Base-by-base conservation (phyloP, 2,888 invertebrate species). In the Lutraria lutraria region DNA sequence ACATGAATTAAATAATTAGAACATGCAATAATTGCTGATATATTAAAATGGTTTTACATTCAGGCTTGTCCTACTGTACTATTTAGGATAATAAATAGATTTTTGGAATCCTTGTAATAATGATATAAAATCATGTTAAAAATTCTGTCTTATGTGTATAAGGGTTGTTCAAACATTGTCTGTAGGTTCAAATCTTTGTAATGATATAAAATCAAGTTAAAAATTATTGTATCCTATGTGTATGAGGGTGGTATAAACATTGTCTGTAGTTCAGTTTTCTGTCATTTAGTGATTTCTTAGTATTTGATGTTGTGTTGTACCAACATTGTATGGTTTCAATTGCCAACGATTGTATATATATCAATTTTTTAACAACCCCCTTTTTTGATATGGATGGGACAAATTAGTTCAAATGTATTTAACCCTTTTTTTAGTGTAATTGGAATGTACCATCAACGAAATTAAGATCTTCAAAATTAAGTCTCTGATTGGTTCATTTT, bases 321-420 rank as follows among this genome's bases (percentile, higher is more conserved):
- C 76, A 83, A 53, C 19, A 34, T 83, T 81, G 86, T 88, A 89
- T 91, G 91, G 91, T 91, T 91, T 91, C 91, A 88, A 85, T 53
- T 63, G 76, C 87, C 91, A 91, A 91, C 91, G 91, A 91, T 83
- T 91, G 88, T 89, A 84, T 79, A 89, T 81, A 86, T 34, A 76
- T 72, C 3, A 56, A 19, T 31, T 29, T 76, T 76, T 76, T 34
- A 34, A 76, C 34, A 16, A 29, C 25, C 31, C 34, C 76, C 29
- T 19, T 76, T 72, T 76, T 76, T 76, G 15, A 76, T 76, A 76
- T 76, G 34, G 34, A 76, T 34, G 31, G 19, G 12, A 34, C 25
- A 76, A 34, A 72, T 72, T 72, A 13, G 31, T 31, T 31, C 72
- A 29, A 19, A 25, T 31, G 76, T 76, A 6, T 76, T 76, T 15